Base-by-base conservation (phyloP, 2,113 vertebrate genomes). In the Pygoscelis adeliae region DNA sequence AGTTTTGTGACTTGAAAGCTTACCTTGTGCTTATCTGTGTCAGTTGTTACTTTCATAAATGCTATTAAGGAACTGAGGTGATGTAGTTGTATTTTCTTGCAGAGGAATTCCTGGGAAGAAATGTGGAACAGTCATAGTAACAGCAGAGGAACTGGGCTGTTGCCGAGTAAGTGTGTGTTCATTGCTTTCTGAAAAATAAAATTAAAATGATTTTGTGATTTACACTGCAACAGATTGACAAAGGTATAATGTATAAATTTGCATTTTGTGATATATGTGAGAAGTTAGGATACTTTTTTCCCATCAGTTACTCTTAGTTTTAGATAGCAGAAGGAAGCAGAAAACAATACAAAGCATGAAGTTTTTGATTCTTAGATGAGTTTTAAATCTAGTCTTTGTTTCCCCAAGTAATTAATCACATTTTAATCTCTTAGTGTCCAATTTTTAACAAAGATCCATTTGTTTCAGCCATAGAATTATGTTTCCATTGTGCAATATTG, bases 71-170 rank as follows among this genome's bases (percentile, higher is more conserved):
- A 79, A 36, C 17, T 46, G 7, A 82, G 18, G 7, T 94, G 72
- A 71, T 84, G 11, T 53, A 38, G 65, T 96, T 90, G 47, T 95
- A 83, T n/a, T 98, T 95, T 88, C 87, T 92, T 90, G n/a, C 97
- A 99, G 99, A 81, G 99, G 99, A 93, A 99, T 99, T 96, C 98
- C 98, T 63, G 99, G 99, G 61, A 99, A 99, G 98, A 99, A 99
- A 90, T 99, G 99, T 85, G 99, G 99, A 82, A 99, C 97, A 6
- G 99, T 99, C 91, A 99, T 99, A 71, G 98, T 99, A 85, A 99
- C 99, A 95, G 99, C 99, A 15, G 99, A 99, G 95, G 99, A 99
- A 80, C 97, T 99, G 47, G 99, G 98, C 93, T 99, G 99, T 94
- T 99, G 99, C 98, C 98, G 99, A 97, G 99, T 99, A 98, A 99